Base-by-base conservation (phyloP, 2,888 invertebrate genomes). In the Neria commutata region DNA sequence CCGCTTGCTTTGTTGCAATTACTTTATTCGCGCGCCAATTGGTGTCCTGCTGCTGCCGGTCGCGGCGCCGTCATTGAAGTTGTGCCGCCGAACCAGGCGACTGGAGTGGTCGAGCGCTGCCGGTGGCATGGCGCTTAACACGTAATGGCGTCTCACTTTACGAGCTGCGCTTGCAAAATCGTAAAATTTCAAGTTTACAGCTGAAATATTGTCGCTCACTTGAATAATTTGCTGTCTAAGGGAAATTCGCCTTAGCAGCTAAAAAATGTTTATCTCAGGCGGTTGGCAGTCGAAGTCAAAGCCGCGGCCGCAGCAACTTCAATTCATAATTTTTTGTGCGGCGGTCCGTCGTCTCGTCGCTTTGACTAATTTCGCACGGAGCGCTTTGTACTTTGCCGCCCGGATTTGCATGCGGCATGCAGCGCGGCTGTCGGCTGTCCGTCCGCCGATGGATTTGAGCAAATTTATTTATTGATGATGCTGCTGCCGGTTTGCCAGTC, bases 391-490 rank as follows among this genome's bases (percentile, higher is more conserved):
- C 55, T 58, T 26, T 21, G 54, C 63, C 54, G 53, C 33, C n/a
- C 55, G 56, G 42, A 54, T 56, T 54, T 42, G 49, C 56, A 56
- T 55, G 45, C 17, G 17, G 10, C 19, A 46, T 11, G 11, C 46
- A 23, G 46, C 19, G 4, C 3, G 5, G 46, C 46, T 11, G 17
- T 48, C 48, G 48, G n/a, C n/a, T 48, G 48, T 10, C 11, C 17
- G 17, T 23, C 5, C 25, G 48, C 17, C 17, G 48, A 6, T 48
- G 25, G n/a, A 48, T 26, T n/a, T 48, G n/a, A 26, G 26, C 58
- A 57, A 60, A 58, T 62, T 58, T 62, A 65, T 65, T 63, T 65
- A 65, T 63, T 63, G 61, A 61, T 59, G 60, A 58, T 58, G n/a
- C n/a, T n/a, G n/a, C n/a, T n/a, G n/a, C n/a, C n/a, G n/a, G n/a